phyloP scores from a whole-genome alignment of 2,113 vertebrate genomes.

The Hiodon tergisus region DNA sequence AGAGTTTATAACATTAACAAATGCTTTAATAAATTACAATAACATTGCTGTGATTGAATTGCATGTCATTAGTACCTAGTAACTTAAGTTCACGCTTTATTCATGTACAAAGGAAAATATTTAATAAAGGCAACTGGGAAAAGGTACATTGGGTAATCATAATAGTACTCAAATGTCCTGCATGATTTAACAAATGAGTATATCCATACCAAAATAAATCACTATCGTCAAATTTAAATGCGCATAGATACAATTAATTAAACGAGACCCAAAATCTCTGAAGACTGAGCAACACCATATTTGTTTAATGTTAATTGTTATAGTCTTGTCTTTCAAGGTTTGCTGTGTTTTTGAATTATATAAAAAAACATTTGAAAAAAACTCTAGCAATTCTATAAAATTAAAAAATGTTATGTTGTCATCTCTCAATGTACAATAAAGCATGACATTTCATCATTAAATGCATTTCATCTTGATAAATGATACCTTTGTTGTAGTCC shows the following conservation, averaged over 20 bases:
- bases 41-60: background rate
- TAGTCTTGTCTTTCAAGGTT: background rate
- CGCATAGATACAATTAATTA: background rate
- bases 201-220: too few relatives aligned
- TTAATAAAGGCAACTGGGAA: too few relatives aligned
- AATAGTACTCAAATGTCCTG: too few relatives aligned
- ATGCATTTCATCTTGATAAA: background rate
- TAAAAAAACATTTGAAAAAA: background rate
- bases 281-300: background rate
- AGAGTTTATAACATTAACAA: background rate
- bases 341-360: background rate
- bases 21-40: background rate
- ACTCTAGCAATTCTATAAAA: too few relatives aligned
- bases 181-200: too few relatives aligned
- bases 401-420: too few relatives aligned
- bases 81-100: too few relatives aligned
- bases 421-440: background rate
- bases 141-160: too few relatives aligned
- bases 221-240: background rate
- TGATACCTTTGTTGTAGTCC: background rate
- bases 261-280: background rate
- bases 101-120: too few relatives aligned
- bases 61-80: too few relatives aligned
- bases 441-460: background rate
- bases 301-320: slow-evolving; percentile 3